phyloP scores from a whole-genome alignment of 2,797 vertebrate species.

The Sternotherus odoratus region DNA sequence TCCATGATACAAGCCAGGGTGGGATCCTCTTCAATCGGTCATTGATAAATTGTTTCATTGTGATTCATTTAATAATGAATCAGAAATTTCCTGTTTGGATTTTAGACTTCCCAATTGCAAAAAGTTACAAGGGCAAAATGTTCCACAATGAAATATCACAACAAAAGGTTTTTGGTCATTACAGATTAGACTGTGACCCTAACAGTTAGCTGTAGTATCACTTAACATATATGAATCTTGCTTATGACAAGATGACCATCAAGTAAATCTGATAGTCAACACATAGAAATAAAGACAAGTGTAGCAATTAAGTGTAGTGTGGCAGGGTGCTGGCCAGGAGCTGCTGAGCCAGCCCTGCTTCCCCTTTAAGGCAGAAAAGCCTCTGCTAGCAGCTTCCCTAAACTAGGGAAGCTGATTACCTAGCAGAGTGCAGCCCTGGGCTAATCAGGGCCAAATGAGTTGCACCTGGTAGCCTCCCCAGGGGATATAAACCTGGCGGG shows the following conservation, averaged over 20 bases:
- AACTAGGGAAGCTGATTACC: too few relatives aligned
- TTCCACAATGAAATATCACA: slow-evolving; percentile 10
- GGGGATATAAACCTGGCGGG: too few relatives aligned
- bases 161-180: background rate
- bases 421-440: too few relatives aligned
- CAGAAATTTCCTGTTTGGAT: background rate
- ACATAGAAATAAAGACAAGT: background rate
- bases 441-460: too few relatives aligned
- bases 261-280: background rate
- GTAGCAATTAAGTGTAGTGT: background rate
- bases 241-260: slow-evolving; percentile 18
- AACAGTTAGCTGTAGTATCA: background rate
- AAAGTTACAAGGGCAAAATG: slow-evolving; percentile 23
- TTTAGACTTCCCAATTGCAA: slow-evolving; percentile 12
- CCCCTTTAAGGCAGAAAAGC: too few relatives aligned
- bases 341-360: too few relatives aligned
- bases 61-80: background rate
- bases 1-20: background rate
- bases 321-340: too few relatives aligned
- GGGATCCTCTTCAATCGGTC: background rate
- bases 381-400: too few relatives aligned
- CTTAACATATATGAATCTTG: background rate
- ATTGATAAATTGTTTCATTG: background rate
- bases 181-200: slow-evolving; percentile 2
- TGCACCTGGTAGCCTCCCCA: too few relatives aligned